Base-by-base conservation (phyloP, 2,888 invertebrate species). In the Oligia latruncula region DNA sequence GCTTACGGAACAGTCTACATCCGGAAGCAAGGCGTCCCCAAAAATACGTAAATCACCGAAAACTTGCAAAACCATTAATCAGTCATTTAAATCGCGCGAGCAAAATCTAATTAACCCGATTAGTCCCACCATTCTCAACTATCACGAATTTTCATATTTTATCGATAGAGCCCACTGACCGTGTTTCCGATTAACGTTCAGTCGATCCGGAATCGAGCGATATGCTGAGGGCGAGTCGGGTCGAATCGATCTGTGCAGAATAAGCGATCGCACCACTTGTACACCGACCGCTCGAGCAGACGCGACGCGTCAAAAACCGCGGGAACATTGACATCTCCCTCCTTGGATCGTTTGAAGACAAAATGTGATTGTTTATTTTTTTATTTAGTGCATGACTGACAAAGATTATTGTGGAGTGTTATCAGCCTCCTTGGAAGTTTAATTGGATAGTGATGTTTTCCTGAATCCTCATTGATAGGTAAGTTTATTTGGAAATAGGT, bases 141-240 rank as follows among this genome's bases (percentile, higher is more conserved):
- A 85, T 83, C 78, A 80, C 80, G 67, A 84, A 89, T 87, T 90
- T 90, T 90, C 87, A 88, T 89, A 90, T 89, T 90, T 86, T 83
- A 79, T 85, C 82, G 81, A 86, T 86, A 77, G 80, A 87, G 73
- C 82, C 84, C 80, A 86, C 80, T 90, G 87, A 90, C 89, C 90
- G 85, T 83, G 89, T 88, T 90, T 90, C 74, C 29, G 77, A 83
- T 79, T 80, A 78, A 82, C 79, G 77, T 85, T 75, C 81, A 80
- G 88, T 89, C 86, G 83, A 89, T 89, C 79, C 88, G 85, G 89
- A 82, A 90, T 89, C 87, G 88, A 89, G 85, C 86, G 86, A 89
- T 90, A 89, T 87, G 87, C 86, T 67, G 87, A 90, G 90, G 90
- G 87, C 89, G 86, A 85, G 86, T 89, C 87, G 83, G 89, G 85